These are phyloP conservation scores for Polypedilum pembai DNA, from an alignment of 1,140 invertebrate species.

Conservation along the genomic window DNA sequence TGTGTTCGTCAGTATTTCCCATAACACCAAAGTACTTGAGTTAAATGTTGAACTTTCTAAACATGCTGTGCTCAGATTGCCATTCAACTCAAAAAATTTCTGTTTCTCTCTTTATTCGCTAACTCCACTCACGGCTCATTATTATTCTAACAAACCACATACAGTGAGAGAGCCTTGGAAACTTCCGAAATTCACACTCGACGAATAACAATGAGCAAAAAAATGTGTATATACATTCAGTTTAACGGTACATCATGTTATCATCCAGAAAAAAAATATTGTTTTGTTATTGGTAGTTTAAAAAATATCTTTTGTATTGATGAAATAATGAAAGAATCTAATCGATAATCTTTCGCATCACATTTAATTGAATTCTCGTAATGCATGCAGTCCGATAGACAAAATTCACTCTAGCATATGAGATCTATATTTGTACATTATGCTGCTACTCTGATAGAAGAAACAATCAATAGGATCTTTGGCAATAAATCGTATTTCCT, in stretches of 20 bases:
- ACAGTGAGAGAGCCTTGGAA: neutral
- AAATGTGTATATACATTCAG: neutral
- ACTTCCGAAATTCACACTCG: constrained; percentile 3
- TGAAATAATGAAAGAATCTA: neutral
- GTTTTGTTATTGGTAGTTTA: neutral
- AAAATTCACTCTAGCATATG: no score
- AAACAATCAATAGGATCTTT: constrained; percentile 25
- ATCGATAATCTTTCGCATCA: neutral
- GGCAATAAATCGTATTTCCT: constrained; percentile 21
- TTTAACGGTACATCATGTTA: neutral
- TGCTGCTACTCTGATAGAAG: neutral
- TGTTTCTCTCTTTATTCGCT: neutral
- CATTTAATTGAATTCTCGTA: neutral
- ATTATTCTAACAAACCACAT: neutral
- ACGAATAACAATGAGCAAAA: neutral
- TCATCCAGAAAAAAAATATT: neutral
- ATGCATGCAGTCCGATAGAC: neutral
- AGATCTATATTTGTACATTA: no score
- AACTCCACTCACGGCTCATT: neutral
- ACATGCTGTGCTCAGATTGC: neutral
- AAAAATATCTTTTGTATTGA: neutral
- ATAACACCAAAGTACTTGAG: neutral
- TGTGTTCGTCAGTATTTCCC: neutral
- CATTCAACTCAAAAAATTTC: neutral
- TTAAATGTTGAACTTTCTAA: neutral